phyloP scores from a whole-genome alignment of 1,140 invertebrate genomes.

The Drosophila lowei region DNA sequence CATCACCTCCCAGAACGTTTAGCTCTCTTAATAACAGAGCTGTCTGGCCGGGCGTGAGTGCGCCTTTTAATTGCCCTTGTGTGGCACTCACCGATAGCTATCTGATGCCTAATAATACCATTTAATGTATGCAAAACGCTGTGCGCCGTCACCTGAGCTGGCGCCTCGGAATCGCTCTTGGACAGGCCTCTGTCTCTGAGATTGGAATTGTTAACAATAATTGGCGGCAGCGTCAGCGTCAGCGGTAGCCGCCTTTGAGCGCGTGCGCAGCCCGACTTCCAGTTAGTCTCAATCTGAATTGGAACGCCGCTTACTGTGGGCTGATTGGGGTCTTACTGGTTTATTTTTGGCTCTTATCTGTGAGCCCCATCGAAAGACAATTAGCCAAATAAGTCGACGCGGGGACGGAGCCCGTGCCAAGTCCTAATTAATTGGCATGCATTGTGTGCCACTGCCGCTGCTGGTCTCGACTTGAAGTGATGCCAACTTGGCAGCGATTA shows the following conservation, averaged over 20 bases:
- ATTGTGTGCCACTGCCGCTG: conserved; percentile 50
- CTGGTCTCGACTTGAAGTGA: conserved; percentile 52
- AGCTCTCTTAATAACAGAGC: conserved; percentile 21
- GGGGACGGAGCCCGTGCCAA: conserved; percentile 49
- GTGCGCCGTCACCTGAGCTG: conserved; percentile 61
- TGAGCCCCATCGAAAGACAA: conserved; percentile 60
- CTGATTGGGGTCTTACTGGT: background rate
- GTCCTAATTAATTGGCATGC: conserved; percentile 75
- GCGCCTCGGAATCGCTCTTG: conserved; percentile 42
- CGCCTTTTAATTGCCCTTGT: conserved; percentile 64
- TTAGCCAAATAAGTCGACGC: conserved; percentile 73
- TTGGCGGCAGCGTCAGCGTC: conserved; percentile 28
- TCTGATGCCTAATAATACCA: conserved; percentile 59
- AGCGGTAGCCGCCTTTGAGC: conserved; percentile 35
- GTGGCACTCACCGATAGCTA: conserved; percentile 9
- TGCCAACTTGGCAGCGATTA: conserved; percentile 72
- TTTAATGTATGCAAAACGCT: conserved; percentile 63
- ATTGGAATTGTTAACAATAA: conserved; percentile 54
- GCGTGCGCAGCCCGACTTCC: conserved; percentile 49
- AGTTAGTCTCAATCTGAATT: conserved; percentile 38
- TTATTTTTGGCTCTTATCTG: conserved; percentile 53
- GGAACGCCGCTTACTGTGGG: conserved; percentile 18
- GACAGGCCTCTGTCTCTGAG: background rate
- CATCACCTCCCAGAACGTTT: conserved; percentile 28
- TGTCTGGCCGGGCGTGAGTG: conserved; percentile 11